phyloP scores from a whole-genome alignment of 2,113 vertebrate species.

The Oophaga pumilio region DNA sequence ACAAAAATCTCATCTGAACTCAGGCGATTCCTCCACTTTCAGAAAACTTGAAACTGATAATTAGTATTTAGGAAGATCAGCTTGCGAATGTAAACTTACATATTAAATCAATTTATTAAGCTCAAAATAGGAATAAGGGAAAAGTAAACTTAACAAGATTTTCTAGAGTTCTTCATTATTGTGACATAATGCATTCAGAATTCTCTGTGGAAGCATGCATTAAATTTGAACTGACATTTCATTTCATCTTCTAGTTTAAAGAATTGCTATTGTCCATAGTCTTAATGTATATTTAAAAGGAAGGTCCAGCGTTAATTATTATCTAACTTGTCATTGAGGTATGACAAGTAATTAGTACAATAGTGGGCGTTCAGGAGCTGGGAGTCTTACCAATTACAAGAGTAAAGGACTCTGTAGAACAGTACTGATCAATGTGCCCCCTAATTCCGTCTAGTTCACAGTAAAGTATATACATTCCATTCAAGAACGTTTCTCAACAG shows the following conservation, averaged over 20 bases:
- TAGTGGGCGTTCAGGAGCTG: no score
- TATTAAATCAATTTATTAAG: background rate
- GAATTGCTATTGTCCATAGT: background rate
- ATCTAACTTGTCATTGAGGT: no score
- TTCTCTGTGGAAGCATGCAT: background rate
- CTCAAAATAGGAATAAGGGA: background rate
- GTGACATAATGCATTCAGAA: background rate
- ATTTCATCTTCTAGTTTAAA: background rate
- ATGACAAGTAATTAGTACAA: no score
- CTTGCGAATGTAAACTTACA: background rate
- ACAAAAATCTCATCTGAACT: background rate
- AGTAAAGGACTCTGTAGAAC: no score
- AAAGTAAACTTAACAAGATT: background rate
- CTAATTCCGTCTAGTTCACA: no score
- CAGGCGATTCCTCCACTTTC: background rate
- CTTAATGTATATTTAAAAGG: background rate
- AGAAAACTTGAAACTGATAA: background rate
- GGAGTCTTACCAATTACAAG: no score
- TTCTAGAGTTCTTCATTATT: background rate
- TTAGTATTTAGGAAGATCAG: background rate
- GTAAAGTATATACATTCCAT: no score
- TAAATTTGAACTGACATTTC: background rate
- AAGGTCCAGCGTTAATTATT: no score
- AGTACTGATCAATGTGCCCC: no score
- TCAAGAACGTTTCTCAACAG: no score